Conservation (phyloP, 2,888 invertebrate species). For the Cinara cedri region DNA sequence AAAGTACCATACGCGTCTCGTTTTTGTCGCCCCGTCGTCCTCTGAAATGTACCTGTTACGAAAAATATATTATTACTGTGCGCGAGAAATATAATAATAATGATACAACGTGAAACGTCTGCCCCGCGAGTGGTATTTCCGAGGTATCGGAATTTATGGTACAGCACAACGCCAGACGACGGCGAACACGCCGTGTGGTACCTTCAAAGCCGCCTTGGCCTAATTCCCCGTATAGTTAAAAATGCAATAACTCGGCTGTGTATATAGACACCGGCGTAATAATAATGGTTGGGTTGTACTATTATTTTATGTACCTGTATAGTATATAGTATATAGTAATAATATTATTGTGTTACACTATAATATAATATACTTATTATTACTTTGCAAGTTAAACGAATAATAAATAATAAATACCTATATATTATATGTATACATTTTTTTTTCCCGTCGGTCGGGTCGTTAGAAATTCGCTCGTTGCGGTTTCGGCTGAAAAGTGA, state of each 20-base stretch:
- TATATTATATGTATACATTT: not conserved
- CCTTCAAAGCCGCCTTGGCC: conserved; percentile 49
- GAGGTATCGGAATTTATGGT: conserved; percentile 11
- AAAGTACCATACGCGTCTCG: not conserved
- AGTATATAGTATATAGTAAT: too few species aligned
- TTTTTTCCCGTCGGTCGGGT: conserved; percentile 6
- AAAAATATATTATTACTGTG: not conserved
- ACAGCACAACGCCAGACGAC: not conserved
- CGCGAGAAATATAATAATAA: too few species aligned
- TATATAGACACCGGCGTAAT: too few species aligned
- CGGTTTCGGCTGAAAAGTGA: conserved; percentile 39
- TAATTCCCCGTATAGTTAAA: conserved; percentile 9
- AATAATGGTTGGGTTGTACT: not conserved
- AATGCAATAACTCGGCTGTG: conserved; percentile 19
- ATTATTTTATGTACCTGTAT: not conserved
- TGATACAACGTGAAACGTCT: not conserved
- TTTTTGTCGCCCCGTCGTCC: conserved; percentile 5
- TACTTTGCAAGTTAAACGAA: too few species aligned
- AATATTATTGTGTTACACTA: too few species aligned
- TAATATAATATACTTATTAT: not conserved
- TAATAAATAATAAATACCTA: too few species aligned
- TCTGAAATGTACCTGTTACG: conserved; percentile 41
- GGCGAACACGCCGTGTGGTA: not conserved
- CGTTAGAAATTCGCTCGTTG: conserved; percentile 35
- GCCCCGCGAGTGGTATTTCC: not conserved